Base-by-base conservation (phyloP, 1,140 invertebrate species). In the Callitettix versicolor region DNA sequence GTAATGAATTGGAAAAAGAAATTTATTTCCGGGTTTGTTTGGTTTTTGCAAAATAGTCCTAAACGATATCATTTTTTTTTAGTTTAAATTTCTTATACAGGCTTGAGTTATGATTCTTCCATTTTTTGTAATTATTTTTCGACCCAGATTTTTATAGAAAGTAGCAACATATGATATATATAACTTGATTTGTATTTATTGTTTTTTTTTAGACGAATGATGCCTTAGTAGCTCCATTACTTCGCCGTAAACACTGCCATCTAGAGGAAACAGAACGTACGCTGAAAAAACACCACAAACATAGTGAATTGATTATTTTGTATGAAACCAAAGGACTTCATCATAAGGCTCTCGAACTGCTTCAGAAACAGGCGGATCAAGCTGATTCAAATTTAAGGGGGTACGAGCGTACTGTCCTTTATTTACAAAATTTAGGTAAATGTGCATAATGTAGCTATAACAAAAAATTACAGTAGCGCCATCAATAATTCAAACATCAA, bases 161-260 rank as follows among this genome's bases (percentile, higher is more conserved):
- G n/a, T n/a, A n/a, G n/a, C n/a, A n/a, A n/a, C n/a, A n/a, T n/a
- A n/a, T n/a, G n/a, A n/a, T n/a, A n/a, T n/a, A 22, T 41, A 49
- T 22, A 50, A 49, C 34, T 56, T 24, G 47, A 52, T 40, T 17
- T 24, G 24, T 56, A 38, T 34, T 47, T 55, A 46, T 60, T 52
- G 49, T 61, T 58, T 59, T 54, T 55, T 73, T 75, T 33, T 66
- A 94, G 84, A 96, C 90, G 1, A 98, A 98, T 69, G 92, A 96
- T 74, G 90, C 89, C 0, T 73, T 97, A 36, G 87, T 98, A 5
- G 88, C 91, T 0, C 85, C 93, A 1, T 69, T 99, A 14, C 69
- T 99, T 3, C 79, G 95, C 11, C 71, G 95, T n/a, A 98, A 97
- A 71, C 85, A 93, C 66, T 98, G 95, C 70, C 90, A 96, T 64